Percentiles rank a stretch among this genome's conserved stretches.
phyloP scores from a whole-genome alignment of 2,888 invertebrate species.

The Epistrophe eligans region DNA sequence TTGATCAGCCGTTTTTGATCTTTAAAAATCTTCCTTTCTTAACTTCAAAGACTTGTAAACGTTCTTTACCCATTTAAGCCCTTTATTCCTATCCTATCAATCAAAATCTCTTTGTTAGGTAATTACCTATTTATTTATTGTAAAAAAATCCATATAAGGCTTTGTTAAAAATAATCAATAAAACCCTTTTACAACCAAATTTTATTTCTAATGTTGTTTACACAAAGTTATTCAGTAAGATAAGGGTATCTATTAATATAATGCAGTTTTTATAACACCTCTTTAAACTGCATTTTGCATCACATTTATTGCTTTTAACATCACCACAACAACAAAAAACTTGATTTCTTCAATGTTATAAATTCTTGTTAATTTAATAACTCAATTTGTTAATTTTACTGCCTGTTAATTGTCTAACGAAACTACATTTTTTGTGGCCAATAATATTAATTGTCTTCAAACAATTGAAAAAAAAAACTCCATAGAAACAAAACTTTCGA shows the following conservation, averaged over 20 bases:
- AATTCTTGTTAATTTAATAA: slow-evolving; percentile 57
- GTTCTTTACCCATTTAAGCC: too few species aligned
- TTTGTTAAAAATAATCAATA: too few species aligned
- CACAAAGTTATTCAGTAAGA: neutral
- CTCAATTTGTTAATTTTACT: slow-evolving; percentile 71
- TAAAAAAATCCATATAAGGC: too few species aligned
- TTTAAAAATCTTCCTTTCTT: too few species aligned
- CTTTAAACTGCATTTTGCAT: slow-evolving; percentile 1
- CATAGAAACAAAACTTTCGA: neutral
- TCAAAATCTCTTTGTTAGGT: too few species aligned
- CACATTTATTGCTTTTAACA: slow-evolving; percentile 9
- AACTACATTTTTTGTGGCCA: slow-evolving; percentile 46
- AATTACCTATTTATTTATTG: too few species aligned
- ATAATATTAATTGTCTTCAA: slow-evolving; percentile 52
- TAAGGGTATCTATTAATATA: neutral
- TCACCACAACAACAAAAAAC: neutral
- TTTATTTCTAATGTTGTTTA: neutral
- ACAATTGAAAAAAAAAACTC: slow-evolving; percentile 4
- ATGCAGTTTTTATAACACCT: neutral
- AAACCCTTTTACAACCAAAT: neutral
- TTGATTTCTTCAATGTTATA: neutral
- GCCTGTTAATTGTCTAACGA: slow-evolving; percentile 55
- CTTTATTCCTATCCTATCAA: too few species aligned
- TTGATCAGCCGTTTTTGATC: too few species aligned
- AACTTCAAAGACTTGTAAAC: too few species aligned